Evolutionary conservation across 1,140 invertebrate species (phyloP), one percentile per base, ranked within the genome.

Genomic region (Cydia splendana): DNA sequence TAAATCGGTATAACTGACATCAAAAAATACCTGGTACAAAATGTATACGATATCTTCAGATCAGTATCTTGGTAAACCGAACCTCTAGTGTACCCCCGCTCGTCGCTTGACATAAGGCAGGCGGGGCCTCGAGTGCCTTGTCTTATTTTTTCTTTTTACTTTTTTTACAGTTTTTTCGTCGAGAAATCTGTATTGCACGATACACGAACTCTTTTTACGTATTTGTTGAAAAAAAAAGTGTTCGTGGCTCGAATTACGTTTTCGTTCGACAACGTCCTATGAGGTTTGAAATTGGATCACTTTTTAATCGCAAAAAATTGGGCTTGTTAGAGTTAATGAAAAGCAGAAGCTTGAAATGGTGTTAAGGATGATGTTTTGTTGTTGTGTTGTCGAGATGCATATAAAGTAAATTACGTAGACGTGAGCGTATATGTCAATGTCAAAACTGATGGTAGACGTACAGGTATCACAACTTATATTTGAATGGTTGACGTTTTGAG

Each of bases 101-200:
- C 53, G 18, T 78, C 79, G 83, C 76, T 79, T 82, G 82, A 84
- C 84, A 87, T 76, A 83, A 80, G 79, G 76, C 83, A 77, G 84
- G 82, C 81, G 80, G 84, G 73, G 78, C 78, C 76, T 77, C 75
- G 81, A 76, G 79, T 76, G 82, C 77, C 80, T 77, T 74, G 73
- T 76, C 77, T 76, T 79, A 34, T 81, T 83, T 84, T 84, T 77
- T 75, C 74, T 71, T 77, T 69, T 77, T 78, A 74, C 75, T 81
- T 86, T 85, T 84, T 78, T 10, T 71, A 76, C 76, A 78, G 51
- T 82, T 81, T 83, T 84, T 83, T 82, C 77, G 76, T 84, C 78
- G 80, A 83, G 83, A 87, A 88, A 87, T 87, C 83, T 87, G 85
- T 88, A 88, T 85, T 82, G 87, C 85, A 87, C 87, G 82, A 85